Conservation (phyloP, 2,888 invertebrate species). For the Caenorhabditis japonica region DNA sequence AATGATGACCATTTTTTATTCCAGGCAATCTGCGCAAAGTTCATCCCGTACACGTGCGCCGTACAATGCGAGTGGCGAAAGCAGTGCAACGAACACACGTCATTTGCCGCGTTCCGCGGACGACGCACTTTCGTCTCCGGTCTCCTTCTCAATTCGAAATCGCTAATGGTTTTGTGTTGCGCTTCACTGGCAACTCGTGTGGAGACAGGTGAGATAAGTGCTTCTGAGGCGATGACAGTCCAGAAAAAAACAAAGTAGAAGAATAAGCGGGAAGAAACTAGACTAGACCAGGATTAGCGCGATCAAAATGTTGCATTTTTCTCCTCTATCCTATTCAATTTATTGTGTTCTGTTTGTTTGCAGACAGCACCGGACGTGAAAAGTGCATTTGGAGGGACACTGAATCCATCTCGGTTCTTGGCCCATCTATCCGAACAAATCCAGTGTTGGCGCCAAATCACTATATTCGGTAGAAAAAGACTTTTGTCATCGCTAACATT, state of each 20-base stretch:
- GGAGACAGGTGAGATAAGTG: slow-evolving; percentile 59
- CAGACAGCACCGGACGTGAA: slow-evolving; percentile 61
- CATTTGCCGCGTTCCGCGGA: slow-evolving; percentile 70
- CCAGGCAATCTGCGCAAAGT: slow-evolving; percentile 74
- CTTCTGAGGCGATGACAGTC: no score
- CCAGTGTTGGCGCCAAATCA: slow-evolving; percentile 68
- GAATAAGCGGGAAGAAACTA: slow-evolving; percentile 2
- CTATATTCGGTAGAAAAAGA: slow-evolving; percentile 58
- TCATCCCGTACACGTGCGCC: slow-evolving; percentile 71
- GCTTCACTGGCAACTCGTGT: slow-evolving; percentile 73
- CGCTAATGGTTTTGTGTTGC: slow-evolving; percentile 73
- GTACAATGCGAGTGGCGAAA: slow-evolving; percentile 73
- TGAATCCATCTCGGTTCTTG: slow-evolving; percentile 65
- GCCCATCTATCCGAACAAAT: slow-evolving; percentile 67
- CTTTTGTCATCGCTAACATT: background rate
- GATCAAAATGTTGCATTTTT: slow-evolving; percentile 41
- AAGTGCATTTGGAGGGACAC: slow-evolving; percentile 68
- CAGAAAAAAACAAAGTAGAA: slow-evolving; percentile 3
- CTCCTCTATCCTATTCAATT: no score
- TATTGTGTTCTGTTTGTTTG: no score
- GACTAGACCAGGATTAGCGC: slow-evolving; percentile 14
- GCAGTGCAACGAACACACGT: slow-evolving; percentile 64
- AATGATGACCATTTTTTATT: background rate
- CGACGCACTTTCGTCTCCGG: slow-evolving; percentile 75
- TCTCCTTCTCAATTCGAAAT: slow-evolving; percentile 70